Percentiles rank a stretch among this genome's conserved stretches.
Evolutionary conservation across 2,113 vertebrate genomes (phyloP).

Genomic region (Nothocercus julius): DNA sequence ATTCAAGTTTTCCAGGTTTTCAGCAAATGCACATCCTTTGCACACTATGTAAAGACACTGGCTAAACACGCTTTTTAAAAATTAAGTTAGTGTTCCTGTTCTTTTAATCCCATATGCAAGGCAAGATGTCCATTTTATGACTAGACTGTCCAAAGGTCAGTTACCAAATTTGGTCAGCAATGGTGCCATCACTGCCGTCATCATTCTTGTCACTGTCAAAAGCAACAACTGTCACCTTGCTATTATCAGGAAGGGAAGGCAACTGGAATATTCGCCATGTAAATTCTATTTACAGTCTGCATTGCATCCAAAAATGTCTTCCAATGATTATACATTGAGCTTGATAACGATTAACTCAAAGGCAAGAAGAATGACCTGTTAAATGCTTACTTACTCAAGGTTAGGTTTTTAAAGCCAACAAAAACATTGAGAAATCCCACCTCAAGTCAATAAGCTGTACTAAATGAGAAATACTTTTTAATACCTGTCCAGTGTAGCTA

Average conservation of each 20-base stretch:
- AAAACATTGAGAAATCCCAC: constrained; percentile 49
- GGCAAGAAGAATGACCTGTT: constrained; percentile 54
- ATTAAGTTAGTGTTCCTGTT: background rate
- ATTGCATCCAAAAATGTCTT: constrained; percentile 70
- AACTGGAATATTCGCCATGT: constrained; percentile 78
- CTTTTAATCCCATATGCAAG: constrained; percentile 55
- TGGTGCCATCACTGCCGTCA: constrained; percentile 82
- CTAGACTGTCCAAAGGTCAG: constrained; percentile 81
- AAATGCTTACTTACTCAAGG: constrained; percentile 63
- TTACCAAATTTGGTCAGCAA: constrained; percentile 92
- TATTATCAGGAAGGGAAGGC: constrained; percentile 85
- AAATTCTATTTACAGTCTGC: constrained; percentile 79
- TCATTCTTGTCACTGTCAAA: constrained; percentile 85
- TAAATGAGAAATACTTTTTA: constrained; percentile 35
- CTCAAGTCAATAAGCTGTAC: background rate
- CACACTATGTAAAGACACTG: background rate
- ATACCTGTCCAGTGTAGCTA: background rate
- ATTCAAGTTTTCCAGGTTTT: constrained; percentile 23
- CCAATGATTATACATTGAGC: constrained; percentile 59
- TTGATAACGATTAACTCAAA: constrained; percentile 65
- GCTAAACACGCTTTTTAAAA: background rate
- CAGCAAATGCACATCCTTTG: constrained; percentile 10
- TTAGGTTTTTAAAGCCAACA: constrained; percentile 51
- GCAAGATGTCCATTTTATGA: constrained; percentile 70
- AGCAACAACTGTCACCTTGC: constrained; percentile 90